Evolutionary conservation across 2,797 vertebrate genomes (phyloP).

Genomic region (Neopelma chrysocephalum): DNA sequence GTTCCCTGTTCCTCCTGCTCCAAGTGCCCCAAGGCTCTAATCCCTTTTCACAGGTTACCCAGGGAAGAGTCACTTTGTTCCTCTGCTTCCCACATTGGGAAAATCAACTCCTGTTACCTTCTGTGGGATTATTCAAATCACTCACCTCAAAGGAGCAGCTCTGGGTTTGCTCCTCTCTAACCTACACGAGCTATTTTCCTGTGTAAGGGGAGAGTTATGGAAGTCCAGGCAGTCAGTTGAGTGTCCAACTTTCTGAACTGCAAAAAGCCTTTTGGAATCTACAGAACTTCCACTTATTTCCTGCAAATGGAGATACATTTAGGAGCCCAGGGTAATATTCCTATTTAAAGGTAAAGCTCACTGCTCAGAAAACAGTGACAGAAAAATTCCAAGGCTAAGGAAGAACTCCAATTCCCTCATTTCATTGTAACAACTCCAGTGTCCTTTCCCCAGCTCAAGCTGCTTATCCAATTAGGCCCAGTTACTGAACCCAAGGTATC

Average conservation of each 20-base stretch:
- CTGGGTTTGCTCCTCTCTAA: background rate
- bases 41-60: background rate
- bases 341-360: background rate
- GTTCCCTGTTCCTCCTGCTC: background rate
- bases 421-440: background rate
- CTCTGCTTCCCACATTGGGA: background rate
- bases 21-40: background rate
- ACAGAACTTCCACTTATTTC: background rate
- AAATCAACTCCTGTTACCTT: background rate
- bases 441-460: background rate
- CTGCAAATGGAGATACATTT: background rate
- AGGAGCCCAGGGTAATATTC: background rate
- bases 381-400: background rate
- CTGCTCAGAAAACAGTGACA: background rate
- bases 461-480: background rate
- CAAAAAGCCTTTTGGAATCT: background rate
- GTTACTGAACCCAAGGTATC: background rate
- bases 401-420: background rate
- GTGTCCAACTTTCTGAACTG: background rate
- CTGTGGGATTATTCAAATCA: background rate
- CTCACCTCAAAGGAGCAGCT: background rate
- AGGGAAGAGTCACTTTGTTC: background rate
- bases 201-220: background rate
- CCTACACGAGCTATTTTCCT: background rate
- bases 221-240: background rate